phyloP scores from a whole-genome alignment of 2,888 invertebrate genomes.

The Drosophila fulvimacula region DNA sequence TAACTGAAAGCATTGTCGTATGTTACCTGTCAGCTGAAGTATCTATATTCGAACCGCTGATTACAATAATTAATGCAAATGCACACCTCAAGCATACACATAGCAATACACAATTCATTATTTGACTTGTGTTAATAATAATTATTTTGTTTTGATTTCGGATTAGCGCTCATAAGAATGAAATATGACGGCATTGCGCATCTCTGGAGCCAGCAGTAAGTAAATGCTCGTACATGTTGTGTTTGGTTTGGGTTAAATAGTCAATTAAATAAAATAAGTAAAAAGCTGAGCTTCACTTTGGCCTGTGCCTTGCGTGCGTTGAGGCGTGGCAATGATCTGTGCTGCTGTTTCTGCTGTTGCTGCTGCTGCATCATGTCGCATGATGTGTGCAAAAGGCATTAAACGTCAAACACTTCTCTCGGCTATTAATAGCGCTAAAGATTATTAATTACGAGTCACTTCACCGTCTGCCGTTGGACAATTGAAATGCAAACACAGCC shows the following conservation, averaged over 20 bases:
- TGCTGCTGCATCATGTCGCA: conserved; percentile 52
- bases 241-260: conserved; percentile 46
- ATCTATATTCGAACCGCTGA: background rate
- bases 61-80: conserved; percentile 57
- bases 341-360: conserved; percentile 34
- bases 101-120: conserved; percentile 65
- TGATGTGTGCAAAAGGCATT: conserved; percentile 66
- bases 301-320: conserved; percentile 57
- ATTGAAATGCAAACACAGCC: conserved; percentile 63
- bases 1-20: background rate
- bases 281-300: conserved; percentile 42
- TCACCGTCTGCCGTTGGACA: conserved; percentile 42
- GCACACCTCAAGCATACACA: conserved; percentile 28
- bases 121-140: conserved; percentile 48
- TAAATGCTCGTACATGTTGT: conserved; percentile 46
- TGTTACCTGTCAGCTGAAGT: background rate
- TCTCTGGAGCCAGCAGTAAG: conserved; percentile 10
- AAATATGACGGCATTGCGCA: conserved; percentile 56
- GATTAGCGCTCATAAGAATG: conserved; percentile 54
- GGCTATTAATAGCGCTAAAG: conserved; percentile 65
- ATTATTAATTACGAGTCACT: conserved; percentile 64
- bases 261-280: conserved; percentile 72
- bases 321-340: conserved; percentile 30
- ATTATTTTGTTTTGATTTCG: conserved; percentile 41
- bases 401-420: conserved; percentile 51